Evolutionary conservation across 2,113 vertebrate genomes (phyloP), one percentile per base, ranked within the genome.

Genomic region (Hyla sarda): DNA sequence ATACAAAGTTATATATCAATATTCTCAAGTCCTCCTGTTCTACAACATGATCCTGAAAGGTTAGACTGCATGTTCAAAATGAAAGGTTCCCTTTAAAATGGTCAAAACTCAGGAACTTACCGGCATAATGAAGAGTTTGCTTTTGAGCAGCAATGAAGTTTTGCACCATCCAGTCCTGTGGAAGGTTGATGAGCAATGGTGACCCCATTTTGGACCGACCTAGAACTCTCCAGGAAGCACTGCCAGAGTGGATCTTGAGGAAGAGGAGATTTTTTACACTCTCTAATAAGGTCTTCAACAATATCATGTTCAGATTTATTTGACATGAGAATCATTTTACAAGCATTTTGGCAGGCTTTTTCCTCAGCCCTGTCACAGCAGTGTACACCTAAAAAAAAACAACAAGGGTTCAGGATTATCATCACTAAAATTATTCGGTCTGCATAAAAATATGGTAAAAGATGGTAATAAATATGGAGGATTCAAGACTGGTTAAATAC

Each of bases 171-270:
- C 0, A 99, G 96, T 91, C 97, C 98, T 34, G 95, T 95, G 0
- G 97, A 96, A 82, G 97, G 96, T 14, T 96, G 95, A 30, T 96
- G 94, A 81, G 97, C 96, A 23, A 95, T 89, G n/a, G 95, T 96
- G 79, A 96, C 92, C 17, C 94, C 95, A 7, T 95, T 95, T 79
- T 96, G 93, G 71, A 95, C 95, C 21, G 96, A 96, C 30, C 96
- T 95, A 0, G 97, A 95, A 16, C 96, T 97, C 88, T 97, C 96
- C 25, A 99, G 93, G 79, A 99, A 99, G 88, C 98, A 99, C 86
- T 99, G 98, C 98, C 98, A 99, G 84, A 99, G 97, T 1, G 98
- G 98, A 84, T 99, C 98, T 92, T 99, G 98, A 48, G 98, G 98
- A 67, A 99, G 96, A 3, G 98, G 98, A 92, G 97, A 95, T 13